phyloP scores from a whole-genome alignment of 2,797 vertebrate species.

The Danio tinwini region DNA sequence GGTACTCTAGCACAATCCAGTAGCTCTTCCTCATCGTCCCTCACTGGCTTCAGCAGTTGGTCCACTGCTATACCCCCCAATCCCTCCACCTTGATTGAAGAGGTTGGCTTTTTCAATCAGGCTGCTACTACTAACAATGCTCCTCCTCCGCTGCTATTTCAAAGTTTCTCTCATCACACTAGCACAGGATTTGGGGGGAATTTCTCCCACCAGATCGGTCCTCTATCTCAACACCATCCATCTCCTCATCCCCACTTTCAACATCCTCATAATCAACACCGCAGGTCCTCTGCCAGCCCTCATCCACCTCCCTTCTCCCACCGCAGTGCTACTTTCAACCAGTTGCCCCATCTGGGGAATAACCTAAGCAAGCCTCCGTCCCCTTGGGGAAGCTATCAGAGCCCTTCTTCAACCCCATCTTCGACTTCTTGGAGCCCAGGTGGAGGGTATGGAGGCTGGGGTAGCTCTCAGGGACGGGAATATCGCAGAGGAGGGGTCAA shows the following conservation, averaged over 20 bases:
- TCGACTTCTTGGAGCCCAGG: constrained; percentile 96
- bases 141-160: constrained; percentile 94
- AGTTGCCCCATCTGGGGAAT: constrained; percentile 93
- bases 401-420: constrained; percentile 91
- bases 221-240: constrained; percentile 95
- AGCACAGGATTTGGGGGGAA: constrained; percentile 95
- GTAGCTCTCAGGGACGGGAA: constrained; percentile 94
- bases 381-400: constrained; percentile 98
- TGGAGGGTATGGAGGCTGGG: constrained; percentile 93
- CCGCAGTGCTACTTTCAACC: constrained; percentile 94
- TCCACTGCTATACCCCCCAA: constrained; percentile 94
- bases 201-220: constrained; percentile 97
- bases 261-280: constrained; percentile 95
- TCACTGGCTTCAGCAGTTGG: constrained; percentile 98
- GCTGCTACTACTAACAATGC: constrained; percentile 92
- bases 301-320: constrained; percentile 95
- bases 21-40: constrained; percentile 92
- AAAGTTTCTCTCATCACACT: constrained; percentile 97
- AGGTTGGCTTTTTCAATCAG: constrained; percentile 94
- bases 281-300: constrained; percentile 95
- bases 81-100: constrained; percentile 94
- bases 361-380: constrained; percentile 96
- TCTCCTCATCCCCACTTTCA: constrained; percentile 93
- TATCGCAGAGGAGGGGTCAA: constrained; percentile 94
- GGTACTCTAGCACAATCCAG: constrained; percentile 88